Conservation (phyloP, 1,140 invertebrate species). For the Camponotus floridanus region DNA sequence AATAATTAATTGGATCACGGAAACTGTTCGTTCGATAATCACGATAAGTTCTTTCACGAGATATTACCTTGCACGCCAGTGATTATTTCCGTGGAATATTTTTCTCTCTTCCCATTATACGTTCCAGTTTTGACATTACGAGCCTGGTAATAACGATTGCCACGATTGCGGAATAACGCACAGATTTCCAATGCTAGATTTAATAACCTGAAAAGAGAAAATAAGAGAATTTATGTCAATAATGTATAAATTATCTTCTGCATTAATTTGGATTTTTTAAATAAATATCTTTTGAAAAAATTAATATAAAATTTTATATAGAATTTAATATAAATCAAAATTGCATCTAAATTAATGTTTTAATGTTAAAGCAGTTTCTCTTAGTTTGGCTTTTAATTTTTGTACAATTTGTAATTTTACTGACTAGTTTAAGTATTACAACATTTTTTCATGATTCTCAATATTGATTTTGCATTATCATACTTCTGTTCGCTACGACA, state of each 20-base stretch:
- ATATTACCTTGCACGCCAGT: conserved; percentile 30
- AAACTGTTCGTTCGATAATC: conserved; percentile 36
- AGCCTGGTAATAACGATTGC: neutral
- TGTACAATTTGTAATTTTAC: too few relatives aligned
- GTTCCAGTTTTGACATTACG: conserved; percentile 5
- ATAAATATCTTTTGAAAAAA: too few relatives aligned
- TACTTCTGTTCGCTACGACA: neutral
- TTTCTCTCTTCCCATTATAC: conserved; percentile 4
- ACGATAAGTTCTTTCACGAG: conserved; percentile 27
- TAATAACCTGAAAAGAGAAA: neutral
- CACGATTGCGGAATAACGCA: neutral
- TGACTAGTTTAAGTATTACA: neutral
- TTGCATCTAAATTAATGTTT: too few relatives aligned
- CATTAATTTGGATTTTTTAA: too few relatives aligned
- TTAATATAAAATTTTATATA: too few relatives aligned
- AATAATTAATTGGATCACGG: conserved; percentile 51
- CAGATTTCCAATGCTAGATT: neutral
- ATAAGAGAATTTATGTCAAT: neutral
- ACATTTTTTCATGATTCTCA: neutral
- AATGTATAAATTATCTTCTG: too few relatives aligned
- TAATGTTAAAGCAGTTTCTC: too few relatives aligned
- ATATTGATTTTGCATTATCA: conserved; percentile 13
- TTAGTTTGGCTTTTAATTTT: too few relatives aligned
- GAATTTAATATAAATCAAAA: too few relatives aligned
- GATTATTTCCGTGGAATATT: conserved; percentile 37